A percentile compares a stretch with the other conserved stretches of the same genome.
These are phyloP conservation scores for Chironomus tentans DNA, from an alignment of 2,888 invertebrate species.

Conservation along the genomic window DNA sequence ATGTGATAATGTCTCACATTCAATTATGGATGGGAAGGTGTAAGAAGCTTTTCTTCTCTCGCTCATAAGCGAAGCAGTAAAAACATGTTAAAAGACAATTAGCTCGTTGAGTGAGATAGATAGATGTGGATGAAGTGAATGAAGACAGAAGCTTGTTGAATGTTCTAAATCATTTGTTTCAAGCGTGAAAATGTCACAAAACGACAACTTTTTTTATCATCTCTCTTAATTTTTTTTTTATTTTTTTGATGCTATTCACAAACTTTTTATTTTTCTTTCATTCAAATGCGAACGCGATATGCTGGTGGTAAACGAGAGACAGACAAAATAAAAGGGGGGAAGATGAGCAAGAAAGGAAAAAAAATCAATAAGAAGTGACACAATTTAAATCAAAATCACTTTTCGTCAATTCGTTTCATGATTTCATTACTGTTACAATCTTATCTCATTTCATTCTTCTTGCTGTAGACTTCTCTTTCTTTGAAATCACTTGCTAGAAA, in stretches of 20 bases:
- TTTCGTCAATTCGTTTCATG: too few species aligned
- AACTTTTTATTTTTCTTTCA: background rate
- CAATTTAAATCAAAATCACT: slow-evolving; percentile 12
- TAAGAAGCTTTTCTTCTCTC: background rate
- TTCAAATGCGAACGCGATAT: background rate
- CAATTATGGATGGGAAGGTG: slow-evolving; percentile 12
- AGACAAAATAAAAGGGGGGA: background rate
- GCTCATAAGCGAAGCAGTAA: slow-evolving; percentile 1
- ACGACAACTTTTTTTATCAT: background rate
- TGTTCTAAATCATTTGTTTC: slow-evolving; percentile 17
- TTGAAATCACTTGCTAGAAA: background rate
- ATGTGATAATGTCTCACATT: slow-evolving; percentile 26
- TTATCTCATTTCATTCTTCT: background rate
- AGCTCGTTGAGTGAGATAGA: background rate
- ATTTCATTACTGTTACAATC: too few species aligned
- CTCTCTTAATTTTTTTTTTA: background rate
- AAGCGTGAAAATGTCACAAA: slow-evolving; percentile 6
- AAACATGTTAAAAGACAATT: slow-evolving; percentile 14
- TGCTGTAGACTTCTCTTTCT: background rate
- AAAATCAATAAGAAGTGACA: slow-evolving; percentile 18
- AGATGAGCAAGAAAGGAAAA: background rate
- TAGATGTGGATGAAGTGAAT: background rate
- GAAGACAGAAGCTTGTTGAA: slow-evolving; percentile 22
- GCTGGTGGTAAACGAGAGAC: background rate
- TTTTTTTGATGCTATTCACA: background rate